phyloP scores from a whole-genome alignment of 2,797 vertebrate genomes.

The Sarcophilus harrisii region DNA sequence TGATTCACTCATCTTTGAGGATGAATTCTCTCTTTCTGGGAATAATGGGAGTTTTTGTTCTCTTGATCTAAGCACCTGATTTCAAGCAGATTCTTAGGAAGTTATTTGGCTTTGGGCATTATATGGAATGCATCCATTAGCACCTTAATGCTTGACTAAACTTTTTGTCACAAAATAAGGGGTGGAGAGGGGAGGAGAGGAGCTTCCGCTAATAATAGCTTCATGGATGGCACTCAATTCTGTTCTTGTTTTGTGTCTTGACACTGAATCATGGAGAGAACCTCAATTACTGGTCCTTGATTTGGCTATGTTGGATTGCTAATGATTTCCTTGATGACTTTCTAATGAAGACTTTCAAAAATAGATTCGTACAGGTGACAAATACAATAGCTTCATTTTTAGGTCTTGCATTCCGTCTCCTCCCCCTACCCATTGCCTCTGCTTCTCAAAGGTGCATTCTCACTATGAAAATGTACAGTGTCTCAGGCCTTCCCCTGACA shows the following conservation, averaged over 20 bases:
- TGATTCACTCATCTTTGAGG: not conserved
- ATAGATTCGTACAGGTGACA: slow-evolving; percentile 11
- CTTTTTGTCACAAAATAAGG: slow-evolving; percentile 13
- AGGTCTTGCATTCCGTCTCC: not conserved
- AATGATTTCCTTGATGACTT: slow-evolving; percentile 52
- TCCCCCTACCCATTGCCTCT: not conserved
- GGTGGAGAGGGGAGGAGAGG: too few species aligned
- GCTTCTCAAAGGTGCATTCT: slow-evolving; percentile 1
- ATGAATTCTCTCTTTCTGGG: slow-evolving; percentile 13
- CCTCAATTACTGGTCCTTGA: not conserved
- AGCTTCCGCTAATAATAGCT: slow-evolving; percentile 43
- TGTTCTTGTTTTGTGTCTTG: not conserved
- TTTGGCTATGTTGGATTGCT: slow-evolving; percentile 53
- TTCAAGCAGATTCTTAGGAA: slow-evolving; percentile 22
- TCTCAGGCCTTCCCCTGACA: not conserved
- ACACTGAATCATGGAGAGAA: slow-evolving; percentile 11
- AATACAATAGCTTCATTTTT: not conserved
- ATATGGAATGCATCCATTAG: fast-evolving
- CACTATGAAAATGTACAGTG: not conserved
- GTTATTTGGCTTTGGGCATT: slow-evolving; percentile 32
- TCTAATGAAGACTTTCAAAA: slow-evolving; percentile 47
- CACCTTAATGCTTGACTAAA: not conserved
- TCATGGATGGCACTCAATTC: slow-evolving; percentile 26
- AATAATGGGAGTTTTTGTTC: not conserved
- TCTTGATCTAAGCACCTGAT: not conserved